Conservation (phyloP, 1,140 invertebrate species). For the Heliconius eleuchia region DNA sequence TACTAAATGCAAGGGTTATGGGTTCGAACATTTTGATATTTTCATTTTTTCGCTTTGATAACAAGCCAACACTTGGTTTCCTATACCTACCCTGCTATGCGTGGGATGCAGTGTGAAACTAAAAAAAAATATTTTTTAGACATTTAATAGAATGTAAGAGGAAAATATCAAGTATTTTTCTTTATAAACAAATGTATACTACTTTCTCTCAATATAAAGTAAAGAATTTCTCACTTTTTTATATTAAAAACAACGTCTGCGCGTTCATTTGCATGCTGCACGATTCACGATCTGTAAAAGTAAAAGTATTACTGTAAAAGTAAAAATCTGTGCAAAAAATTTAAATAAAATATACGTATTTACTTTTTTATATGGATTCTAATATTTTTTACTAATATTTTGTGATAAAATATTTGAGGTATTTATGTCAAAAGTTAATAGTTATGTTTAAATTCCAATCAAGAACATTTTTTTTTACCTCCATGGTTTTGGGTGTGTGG, state of each 20-base stretch:
- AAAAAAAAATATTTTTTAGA: no score
- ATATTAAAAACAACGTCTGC: constrained; percentile 3
- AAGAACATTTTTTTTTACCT: no score
- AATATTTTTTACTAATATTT: neutral
- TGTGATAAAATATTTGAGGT: neutral
- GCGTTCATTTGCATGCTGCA: constrained; percentile 13
- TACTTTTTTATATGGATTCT: neutral
- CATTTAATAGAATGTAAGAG: neutral
- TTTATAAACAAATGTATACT: neutral
- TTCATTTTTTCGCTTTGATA: no score
- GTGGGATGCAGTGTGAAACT: no score
- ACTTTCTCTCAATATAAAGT: neutral
- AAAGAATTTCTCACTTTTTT: constrained; percentile 8
- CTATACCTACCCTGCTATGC: no score
- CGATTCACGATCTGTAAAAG: constrained; percentile 12
- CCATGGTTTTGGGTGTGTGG: no score
- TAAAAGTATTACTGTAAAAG: constrained; percentile 6
- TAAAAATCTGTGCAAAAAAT: neutral
- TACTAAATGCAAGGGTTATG: no score
- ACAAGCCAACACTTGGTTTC: no score
- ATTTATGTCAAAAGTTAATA: neutral
- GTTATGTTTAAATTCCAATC: no score
- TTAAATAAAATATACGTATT: neutral
- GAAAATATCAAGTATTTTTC: neutral
- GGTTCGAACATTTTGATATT: no score